phyloP scores from a whole-genome alignment of 2,113 vertebrate genomes.

The Ammospiza caudacuta region DNA sequence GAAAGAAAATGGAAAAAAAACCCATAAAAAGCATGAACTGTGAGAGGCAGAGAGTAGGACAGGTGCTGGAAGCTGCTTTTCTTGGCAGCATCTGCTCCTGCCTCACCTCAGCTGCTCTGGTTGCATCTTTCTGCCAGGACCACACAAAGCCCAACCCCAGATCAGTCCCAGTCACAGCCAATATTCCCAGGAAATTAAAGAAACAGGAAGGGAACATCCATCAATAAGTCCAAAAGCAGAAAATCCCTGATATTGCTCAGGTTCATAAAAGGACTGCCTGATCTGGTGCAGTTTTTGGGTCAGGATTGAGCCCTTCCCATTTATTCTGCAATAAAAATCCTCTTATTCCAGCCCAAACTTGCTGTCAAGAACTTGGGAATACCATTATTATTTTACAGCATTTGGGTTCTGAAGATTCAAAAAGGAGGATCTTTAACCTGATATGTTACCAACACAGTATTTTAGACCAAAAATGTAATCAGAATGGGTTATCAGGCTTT shows the following conservation, averaged over 20 bases:
- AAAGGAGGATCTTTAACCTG: neutral
- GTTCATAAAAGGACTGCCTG: neutral
- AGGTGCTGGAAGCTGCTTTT: neutral
- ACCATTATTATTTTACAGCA: neutral
- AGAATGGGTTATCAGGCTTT: neutral
- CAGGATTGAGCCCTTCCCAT: neutral
- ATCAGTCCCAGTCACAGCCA: neutral
- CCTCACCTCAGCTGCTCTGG: neutral
- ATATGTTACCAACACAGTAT: neutral
- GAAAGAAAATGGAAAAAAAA: neutral
- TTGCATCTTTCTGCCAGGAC: neutral
- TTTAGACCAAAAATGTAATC: neutral
- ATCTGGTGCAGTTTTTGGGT: fast-evolving
- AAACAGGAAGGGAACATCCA: neutral
- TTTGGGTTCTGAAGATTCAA: neutral
- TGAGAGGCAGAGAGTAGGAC: neutral
- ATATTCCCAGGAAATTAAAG: neutral
- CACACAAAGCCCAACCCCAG: neutral
- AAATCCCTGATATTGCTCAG: neutral
- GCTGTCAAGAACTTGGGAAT: neutral
- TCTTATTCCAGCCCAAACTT: neutral
- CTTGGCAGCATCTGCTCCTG: neutral
- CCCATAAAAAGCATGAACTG: neutral
- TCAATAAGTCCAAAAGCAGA: neutral
- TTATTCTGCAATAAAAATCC: neutral